Percentiles rank a stretch among this genome's conserved stretches.
phyloP scores from a whole-genome alignment of 1,140 invertebrate genomes.

The Coptotermes formosanus region DNA sequence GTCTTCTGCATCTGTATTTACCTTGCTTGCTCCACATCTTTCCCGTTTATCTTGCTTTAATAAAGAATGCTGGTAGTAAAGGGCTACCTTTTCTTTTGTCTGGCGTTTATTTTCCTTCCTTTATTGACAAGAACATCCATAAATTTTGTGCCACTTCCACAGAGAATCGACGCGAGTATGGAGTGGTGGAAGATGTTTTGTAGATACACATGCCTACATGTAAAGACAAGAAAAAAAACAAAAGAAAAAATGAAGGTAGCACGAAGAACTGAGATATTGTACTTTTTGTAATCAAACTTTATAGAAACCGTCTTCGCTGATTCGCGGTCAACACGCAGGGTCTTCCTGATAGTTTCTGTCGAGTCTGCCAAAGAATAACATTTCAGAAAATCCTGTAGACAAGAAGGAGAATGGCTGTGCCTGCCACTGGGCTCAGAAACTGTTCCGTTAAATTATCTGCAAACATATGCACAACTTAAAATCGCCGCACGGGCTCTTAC shows the following conservation, averaged over 20 bases:
- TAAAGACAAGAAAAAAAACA: neutral
- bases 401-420: too few relatives aligned
- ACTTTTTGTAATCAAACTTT: neutral
- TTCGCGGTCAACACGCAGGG: too few relatives aligned
- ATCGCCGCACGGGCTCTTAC: too few relatives aligned
- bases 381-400: too few relatives aligned
- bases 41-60: neutral
- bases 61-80: neutral
- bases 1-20: constrained; percentile 1
- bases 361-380: too few relatives aligned
- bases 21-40: neutral
- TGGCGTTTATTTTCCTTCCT: neutral
- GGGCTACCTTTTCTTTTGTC: neutral
- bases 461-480: too few relatives aligned
- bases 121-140: constrained; percentile 8
- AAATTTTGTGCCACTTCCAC: neutral
- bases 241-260: neutral
- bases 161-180: neutral
- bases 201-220: constrained; percentile 4
- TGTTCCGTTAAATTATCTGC: too few relatives aligned
- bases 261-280: neutral
- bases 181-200: neutral
- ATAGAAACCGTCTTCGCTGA: neutral
- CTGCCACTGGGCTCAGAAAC: too few relatives aligned
- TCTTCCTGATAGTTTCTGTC: too few relatives aligned